Evolutionary conservation across 2,113 vertebrate genomes (phyloP), one percentile per base, ranked within the genome.

Genomic region (Crotalus horridus): DNA sequence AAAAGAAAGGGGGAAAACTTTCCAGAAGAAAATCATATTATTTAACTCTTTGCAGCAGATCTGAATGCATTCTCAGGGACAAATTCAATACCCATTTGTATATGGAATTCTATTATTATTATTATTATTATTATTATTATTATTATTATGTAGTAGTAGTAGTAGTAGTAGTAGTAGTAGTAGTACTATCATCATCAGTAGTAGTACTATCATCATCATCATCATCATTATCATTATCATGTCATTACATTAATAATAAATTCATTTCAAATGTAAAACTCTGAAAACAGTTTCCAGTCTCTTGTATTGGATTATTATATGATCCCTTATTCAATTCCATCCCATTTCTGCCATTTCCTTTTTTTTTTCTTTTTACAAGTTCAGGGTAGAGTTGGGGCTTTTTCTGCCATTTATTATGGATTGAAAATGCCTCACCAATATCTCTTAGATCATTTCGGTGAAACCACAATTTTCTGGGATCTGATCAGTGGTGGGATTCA

Each of bases 1-100:
- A 90, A 85, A 93, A 85, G 17, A 5, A 8, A 7, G 17, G 4
- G 3, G 24, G 24, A 29, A 26, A 3, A 53, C 1, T 33, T 88
- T 92, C 89, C 8, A 4, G 12, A 81, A 61, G 74, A 13, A 51
- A 64, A n/a, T 13, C 89, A 85, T 51, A 15, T 21, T 0, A 56
- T 93, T 95, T 95, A 95, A 95, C 94, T 33, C 92, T 87, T 94
- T 64, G 13, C 3, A 53, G 69, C 6, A 87, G 11, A 69, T 2
- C 1, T 92, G 1, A 89, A 91, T 88, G n/a, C 1, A 85, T 1
- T 93, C n/a, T 85, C 33, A 87, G 23, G 23, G 86, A 90, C 53
- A 95, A 91, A 93, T 93, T 90, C 87, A 56, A 33, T 90, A 89
- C 85, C 33, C 54, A 85, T 86, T 93, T n/a, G 0, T 46, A 39